These are phyloP conservation scores for Mormyrops attenuatus DNA, from an alignment of 2,797 vertebrate species.

Conservation along the genomic window DNA sequence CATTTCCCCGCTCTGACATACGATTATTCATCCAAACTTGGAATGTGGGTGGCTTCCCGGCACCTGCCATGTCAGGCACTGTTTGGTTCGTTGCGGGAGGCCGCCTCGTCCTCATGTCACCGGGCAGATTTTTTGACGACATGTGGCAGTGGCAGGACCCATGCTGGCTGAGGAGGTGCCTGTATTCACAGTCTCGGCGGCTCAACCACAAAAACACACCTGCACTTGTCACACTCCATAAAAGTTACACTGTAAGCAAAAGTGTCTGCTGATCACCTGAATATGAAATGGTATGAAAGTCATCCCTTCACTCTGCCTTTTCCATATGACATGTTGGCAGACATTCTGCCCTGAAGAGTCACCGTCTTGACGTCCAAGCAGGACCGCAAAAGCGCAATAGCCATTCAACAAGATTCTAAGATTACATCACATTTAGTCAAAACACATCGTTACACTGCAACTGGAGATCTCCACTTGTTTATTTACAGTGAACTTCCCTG, in stretches of 20 bases:
- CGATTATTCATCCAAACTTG: background rate
- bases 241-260: background rate
- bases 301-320: background rate
- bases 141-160: background rate
- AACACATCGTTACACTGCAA: background rate
- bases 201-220: background rate
- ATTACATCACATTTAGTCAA: background rate
- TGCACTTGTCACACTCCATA: background rate
- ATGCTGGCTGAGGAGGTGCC: background rate
- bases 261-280: background rate
- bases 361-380: background rate
- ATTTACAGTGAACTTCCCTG: background rate
- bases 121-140: background rate
- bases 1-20: background rate
- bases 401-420: background rate
- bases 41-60: background rate
- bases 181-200: background rate
- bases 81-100: background rate
- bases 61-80: background rate
- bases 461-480: background rate
- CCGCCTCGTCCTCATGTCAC: background rate
- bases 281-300: background rate
- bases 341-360: background rate
- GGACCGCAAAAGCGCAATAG: background rate
- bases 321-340: background rate